Evolutionary conservation across 2,113 vertebrate species (phyloP).

Genomic region (Oenanthe melanoleuca): DNA sequence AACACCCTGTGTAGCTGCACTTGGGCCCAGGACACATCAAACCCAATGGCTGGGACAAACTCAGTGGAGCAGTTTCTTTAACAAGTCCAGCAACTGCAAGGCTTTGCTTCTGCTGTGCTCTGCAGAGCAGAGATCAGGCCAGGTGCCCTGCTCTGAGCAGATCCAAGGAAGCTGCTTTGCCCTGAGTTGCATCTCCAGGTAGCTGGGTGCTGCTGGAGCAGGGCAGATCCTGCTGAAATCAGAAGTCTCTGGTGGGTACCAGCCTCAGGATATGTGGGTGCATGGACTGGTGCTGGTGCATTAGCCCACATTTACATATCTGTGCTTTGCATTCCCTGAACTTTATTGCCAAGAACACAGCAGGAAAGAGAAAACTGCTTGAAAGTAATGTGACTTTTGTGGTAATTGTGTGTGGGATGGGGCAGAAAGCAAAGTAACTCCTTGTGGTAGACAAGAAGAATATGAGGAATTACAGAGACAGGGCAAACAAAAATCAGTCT

Average conservation of each 20-base stretch:
- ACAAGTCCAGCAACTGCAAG: neutral
- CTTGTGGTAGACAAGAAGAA: neutral
- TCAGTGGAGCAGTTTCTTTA: neutral
- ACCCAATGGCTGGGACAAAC: rapidly evolving
- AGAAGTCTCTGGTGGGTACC: neutral
- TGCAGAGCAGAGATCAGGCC: neutral
- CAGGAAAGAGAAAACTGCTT: neutral
- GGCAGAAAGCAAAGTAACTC: neutral
- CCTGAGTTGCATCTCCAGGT: neutral
- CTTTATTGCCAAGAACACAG: neutral
- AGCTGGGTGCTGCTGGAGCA: neutral
- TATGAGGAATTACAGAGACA: neutral
- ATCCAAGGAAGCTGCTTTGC: neutral
- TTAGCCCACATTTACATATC: neutral
- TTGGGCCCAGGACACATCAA: neutral
- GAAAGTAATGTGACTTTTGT: neutral
- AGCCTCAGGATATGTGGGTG: neutral
- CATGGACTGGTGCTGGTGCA: neutral
- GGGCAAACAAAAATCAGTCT: neutral
- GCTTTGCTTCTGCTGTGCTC: neutral
- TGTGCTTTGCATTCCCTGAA: neutral
- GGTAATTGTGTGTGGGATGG: neutral
- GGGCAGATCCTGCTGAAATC: neutral
- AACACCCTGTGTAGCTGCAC: neutral
- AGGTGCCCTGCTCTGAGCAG: neutral